A percentile compares a stretch with the other conserved stretches of the same genome.
Conservation (phyloP, 2,797 vertebrate species). For the Octomys mimax region DNA sequence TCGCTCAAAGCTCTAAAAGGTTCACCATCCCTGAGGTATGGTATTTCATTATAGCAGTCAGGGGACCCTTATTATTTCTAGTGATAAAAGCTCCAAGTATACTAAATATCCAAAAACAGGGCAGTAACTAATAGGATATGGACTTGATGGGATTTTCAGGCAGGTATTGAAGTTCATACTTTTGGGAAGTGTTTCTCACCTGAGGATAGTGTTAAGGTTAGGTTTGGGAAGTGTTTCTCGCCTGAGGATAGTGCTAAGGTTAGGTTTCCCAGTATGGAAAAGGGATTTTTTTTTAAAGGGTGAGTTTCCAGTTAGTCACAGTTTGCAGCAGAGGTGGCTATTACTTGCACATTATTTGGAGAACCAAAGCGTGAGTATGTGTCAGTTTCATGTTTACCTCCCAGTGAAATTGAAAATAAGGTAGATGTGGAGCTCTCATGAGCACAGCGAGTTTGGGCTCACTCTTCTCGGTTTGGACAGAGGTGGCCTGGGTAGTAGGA, state of each 20-base stretch:
- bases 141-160: neutral
- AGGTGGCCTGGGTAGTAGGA: neutral
- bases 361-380: neutral
- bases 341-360: neutral
- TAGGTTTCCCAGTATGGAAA: neutral
- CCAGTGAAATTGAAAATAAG: neutral
- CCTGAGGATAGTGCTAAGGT: neutral
- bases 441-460: neutral
- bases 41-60: neutral
- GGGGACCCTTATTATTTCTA: neutral
- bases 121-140: neutral
- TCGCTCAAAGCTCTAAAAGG: neutral
- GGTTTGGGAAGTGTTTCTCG: neutral
- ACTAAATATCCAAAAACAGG: neutral
- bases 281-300: neutral
- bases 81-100: neutral
- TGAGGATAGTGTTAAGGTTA: no score
- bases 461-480: neutral
- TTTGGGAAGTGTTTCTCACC: neutral
- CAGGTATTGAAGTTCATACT: neutral
- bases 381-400: neutral
- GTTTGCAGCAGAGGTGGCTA: neutral
- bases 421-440: neutral
- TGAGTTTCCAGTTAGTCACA: neutral
- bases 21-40: neutral